Evolutionary conservation across 2,797 vertebrate species (phyloP).

Genomic region (Halcyon leucocephala): DNA sequence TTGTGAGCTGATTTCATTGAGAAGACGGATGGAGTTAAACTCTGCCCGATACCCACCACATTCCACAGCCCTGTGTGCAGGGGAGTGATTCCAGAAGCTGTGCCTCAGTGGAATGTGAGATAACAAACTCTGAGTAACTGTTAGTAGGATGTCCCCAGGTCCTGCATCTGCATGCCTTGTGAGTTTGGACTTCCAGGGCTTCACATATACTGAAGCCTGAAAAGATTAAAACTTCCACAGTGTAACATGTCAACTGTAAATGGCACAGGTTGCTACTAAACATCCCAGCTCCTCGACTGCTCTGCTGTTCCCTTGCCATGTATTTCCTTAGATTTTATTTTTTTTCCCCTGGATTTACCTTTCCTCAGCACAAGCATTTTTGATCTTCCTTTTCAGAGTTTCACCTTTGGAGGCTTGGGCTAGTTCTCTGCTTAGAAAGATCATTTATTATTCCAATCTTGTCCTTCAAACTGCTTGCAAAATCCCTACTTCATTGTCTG

Average conservation of each 20-base stretch:
- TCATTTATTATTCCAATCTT: not conserved
- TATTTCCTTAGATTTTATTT: not conserved
- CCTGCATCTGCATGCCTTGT: not conserved
- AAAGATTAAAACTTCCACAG: not conserved
- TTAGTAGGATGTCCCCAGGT: not conserved
- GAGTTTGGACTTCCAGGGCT: conserved; percentile 5
- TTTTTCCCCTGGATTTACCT: not conserved
- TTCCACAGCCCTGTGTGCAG: conserved; percentile 27
- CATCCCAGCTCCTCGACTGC: not conserved
- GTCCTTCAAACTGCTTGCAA: not conserved
- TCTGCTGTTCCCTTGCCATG: not conserved
- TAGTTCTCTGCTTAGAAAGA: not conserved
- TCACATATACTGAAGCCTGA: not conserved
- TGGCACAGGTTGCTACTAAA: not conserved
- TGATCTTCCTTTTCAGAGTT: not conserved
- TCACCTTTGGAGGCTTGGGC: not conserved
- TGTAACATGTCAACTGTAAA: not conserved
- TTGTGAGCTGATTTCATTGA: not conserved
- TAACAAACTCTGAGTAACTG: not conserved
- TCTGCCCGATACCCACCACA: conserved; percentile 32
- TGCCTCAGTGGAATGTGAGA: not conserved
- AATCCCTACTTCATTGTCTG: not conserved
- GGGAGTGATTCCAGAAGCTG: conserved; percentile 30
- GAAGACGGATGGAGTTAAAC: conserved; percentile 43
- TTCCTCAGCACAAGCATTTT: not conserved